These are phyloP conservation scores for Grus americana DNA, from an alignment of 2,113 vertebrate genomes.

Conservation along the genomic window DNA sequence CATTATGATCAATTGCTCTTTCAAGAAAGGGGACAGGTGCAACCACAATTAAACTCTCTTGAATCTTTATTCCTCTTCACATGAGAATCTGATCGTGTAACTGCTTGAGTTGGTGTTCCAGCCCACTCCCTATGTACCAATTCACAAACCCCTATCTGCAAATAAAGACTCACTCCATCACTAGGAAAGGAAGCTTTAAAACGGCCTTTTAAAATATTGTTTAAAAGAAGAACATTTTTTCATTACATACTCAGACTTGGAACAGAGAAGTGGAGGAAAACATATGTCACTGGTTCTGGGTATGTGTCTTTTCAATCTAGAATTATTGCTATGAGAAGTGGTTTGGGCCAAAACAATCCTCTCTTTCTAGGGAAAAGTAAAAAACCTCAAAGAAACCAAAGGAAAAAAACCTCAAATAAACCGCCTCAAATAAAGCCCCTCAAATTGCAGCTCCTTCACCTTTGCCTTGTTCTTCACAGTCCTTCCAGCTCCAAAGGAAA, in stretches of 20 bases:
- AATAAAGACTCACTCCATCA: background rate
- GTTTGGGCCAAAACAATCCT: background rate
- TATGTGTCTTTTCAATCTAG: background rate
- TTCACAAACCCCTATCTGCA: background rate
- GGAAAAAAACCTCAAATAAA: background rate
- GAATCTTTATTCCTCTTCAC: background rate
- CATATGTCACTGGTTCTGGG: background rate
- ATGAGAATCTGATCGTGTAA: background rate
- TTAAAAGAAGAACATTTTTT: background rate
- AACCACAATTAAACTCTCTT: background rate
- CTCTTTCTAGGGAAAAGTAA: background rate
- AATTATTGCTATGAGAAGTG: background rate
- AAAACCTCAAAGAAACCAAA: background rate
- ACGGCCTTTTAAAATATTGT: background rate
- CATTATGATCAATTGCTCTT: background rate
- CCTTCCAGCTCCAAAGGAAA: background rate
- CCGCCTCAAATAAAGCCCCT: fast-evolving
- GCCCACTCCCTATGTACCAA: background rate
- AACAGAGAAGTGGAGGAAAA: background rate
- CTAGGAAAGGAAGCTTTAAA: background rate
- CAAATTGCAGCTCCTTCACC: background rate
- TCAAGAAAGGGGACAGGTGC: background rate
- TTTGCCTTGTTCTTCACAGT: background rate
- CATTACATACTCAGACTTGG: background rate
- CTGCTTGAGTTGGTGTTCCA: background rate